Conservation (phyloP, 2,888 invertebrate genomes). For the Xestia sexstrigata region DNA sequence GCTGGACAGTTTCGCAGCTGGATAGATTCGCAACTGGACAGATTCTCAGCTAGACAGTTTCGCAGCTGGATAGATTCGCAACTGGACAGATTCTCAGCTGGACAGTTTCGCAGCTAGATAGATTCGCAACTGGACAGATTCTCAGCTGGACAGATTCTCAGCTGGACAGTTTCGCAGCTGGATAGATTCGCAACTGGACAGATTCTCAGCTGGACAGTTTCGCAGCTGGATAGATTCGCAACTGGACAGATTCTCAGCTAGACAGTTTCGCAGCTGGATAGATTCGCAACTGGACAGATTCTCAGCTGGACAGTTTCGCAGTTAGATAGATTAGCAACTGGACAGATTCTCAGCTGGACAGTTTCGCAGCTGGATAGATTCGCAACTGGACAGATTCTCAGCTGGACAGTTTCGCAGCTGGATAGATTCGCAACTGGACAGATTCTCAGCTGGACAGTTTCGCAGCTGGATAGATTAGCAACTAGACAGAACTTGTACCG, state of each 20-base stretch:
- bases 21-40: neutral
- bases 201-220: too few species aligned
- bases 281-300: neutral
- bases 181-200: neutral
- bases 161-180: neutral
- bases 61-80: neutral
- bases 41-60: too few species aligned
- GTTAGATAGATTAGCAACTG: neutral
- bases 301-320: neutral
- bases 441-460: too few species aligned
- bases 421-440: neutral
- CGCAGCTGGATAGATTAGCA: neutral
- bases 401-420: neutral
- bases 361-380: neutral
- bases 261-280: neutral
- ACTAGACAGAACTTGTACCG: conserved; percentile 1
- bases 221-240: neutral
- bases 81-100: neutral
- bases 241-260: neutral
- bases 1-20: neutral
- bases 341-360: neutral
- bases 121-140: neutral
- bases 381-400: neutral
- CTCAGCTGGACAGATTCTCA: too few species aligned
- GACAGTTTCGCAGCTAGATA: neutral